Evolutionary conservation across 2,113 vertebrate genomes (phyloP).

Genomic region (Rhinoptilus africanus): DNA sequence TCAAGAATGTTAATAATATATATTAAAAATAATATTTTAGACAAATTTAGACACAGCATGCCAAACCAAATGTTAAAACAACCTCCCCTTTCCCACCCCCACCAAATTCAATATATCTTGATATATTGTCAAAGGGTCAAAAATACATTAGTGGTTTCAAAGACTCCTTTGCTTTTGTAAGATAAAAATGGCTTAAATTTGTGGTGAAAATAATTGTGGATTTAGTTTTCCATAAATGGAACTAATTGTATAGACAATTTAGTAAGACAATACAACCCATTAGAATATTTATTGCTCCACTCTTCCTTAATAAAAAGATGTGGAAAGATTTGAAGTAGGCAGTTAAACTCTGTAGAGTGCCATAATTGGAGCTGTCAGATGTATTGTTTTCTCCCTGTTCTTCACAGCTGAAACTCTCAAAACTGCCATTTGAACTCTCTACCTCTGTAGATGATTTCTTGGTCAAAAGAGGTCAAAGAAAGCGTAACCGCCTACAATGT

Average conservation of each 20-base stretch:
- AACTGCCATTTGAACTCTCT: background rate
- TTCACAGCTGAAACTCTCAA: background rate
- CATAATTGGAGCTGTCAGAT: background rate
- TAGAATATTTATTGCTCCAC: background rate
- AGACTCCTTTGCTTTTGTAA: background rate
- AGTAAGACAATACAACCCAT: background rate
- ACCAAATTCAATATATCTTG: background rate
- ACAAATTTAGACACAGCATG: background rate
- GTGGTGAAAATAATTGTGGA: background rate
- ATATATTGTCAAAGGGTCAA: background rate
- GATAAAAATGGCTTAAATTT: background rate
- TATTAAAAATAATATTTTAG: background rate
- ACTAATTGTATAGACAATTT: background rate
- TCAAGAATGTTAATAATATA: background rate
- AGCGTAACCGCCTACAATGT: background rate
- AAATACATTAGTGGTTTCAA: background rate
- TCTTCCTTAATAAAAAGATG: background rate
- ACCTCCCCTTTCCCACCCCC: accelerated
- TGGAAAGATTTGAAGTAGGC: background rate
- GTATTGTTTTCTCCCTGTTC: background rate
- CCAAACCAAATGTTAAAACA: background rate
- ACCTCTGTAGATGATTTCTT: background rate
- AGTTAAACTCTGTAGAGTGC: background rate
- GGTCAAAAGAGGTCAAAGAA: background rate
- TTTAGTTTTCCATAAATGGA: background rate